A percentile compares a stretch with the other conserved stretches of the same genome.
These are phyloP conservation scores for Drosophila rufa DNA, from an alignment of 1,140 invertebrate genomes.

Conservation along the genomic window DNA sequence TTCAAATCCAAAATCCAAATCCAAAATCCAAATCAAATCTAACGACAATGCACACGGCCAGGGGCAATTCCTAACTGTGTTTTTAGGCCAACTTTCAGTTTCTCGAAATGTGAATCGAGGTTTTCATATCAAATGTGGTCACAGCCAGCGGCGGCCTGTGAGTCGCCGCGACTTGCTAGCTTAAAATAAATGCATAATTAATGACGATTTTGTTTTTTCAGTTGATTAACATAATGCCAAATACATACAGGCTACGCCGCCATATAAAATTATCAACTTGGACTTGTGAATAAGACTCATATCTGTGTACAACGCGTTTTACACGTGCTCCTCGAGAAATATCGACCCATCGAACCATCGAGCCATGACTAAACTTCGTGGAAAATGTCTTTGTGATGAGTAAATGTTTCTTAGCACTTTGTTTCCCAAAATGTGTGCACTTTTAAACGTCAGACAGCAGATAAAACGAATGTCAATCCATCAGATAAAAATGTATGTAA, in stretches of 20 bases:
- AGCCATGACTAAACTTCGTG: slow-evolving; percentile 27
- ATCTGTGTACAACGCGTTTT: slow-evolving; percentile 21
- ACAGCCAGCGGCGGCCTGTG: slow-evolving; percentile 54
- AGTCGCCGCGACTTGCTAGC: slow-evolving; percentile 5
- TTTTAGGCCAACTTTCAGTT: slow-evolving; percentile 80
- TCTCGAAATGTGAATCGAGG: slow-evolving; percentile 72
- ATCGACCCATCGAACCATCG: slow-evolving; percentile 10
- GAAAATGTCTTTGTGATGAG: slow-evolving; percentile 35
- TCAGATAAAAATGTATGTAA: slow-evolving; percentile 26
- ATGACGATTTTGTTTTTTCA: slow-evolving; percentile 52
- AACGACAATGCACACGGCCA: slow-evolving; percentile 46
- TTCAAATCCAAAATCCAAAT: neutral
- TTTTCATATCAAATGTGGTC: slow-evolving; percentile 68
- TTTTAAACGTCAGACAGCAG: slow-evolving; percentile 13
- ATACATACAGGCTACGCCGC: slow-evolving; percentile 14
- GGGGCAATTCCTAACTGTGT: slow-evolving; percentile 62
- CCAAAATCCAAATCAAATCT: slow-evolving; percentile 13
- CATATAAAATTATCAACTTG: slow-evolving; percentile 33
- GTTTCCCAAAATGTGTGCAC: slow-evolving; percentile 1
- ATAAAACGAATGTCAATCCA: slow-evolving; percentile 53
- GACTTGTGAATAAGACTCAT: slow-evolving; percentile 41
- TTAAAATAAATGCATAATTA: slow-evolving; percentile 80
- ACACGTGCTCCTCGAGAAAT: slow-evolving; percentile 45
- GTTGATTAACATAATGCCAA: slow-evolving; percentile 67
- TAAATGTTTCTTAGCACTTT: slow-evolving; percentile 32